Evolutionary conservation across 1,140 invertebrate genomes (phyloP), one percentile per base, ranked within the genome.

Genomic region (Ruditapes philippinarum): DNA sequence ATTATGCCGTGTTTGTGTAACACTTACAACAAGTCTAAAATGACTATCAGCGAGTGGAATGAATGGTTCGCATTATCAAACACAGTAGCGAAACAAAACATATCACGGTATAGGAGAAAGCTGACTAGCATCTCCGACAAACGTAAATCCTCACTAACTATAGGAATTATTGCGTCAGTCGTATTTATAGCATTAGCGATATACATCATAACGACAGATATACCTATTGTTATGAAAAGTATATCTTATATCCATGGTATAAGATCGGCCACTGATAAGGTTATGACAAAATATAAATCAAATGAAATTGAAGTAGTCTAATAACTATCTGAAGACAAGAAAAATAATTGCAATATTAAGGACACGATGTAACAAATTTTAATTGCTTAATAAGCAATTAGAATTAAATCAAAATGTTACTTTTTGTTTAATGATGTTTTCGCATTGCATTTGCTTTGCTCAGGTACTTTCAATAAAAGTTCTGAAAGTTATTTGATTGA

Each of bases 1-100:
- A 74, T 74, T 28, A 11, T 17, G 22, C 38, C 70, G 14, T 74
- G 70, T 49, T 14, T 74, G 22, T 74, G 70, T 74, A 25, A 74
- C 25, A 49, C 5, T 4, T 5, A 12, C n/a, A 74, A 49, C 22
- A 14, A 1, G 14, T 5, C 40, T n/a, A 74, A 45, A 0, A 45
- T 74, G 70, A 49, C 70, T 1, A 19, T 38, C 3, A 40, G 25
- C 22, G 70, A 74, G 40, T 74, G 70, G 70, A 38, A 45, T 25
- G 36, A 40, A 49, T 74, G 38, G 70, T 25, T 74, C 7, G 70
- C 25, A 11, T 42, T 22, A 0, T 9, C 19, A 42, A 74, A 74
- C 25, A 49, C 38, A 25, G 40, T 74, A 40, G 22, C 36, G 1
- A 42, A 22, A 14, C 40, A 74, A 19, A 74, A 49, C 40, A 74